A percentile compares a stretch with the other conserved stretches of the same genome.
These are phyloP conservation scores for Hirtodrosophila histrioides DNA, from an alignment of 2,888 invertebrate genomes.

Conservation along the genomic window DNA sequence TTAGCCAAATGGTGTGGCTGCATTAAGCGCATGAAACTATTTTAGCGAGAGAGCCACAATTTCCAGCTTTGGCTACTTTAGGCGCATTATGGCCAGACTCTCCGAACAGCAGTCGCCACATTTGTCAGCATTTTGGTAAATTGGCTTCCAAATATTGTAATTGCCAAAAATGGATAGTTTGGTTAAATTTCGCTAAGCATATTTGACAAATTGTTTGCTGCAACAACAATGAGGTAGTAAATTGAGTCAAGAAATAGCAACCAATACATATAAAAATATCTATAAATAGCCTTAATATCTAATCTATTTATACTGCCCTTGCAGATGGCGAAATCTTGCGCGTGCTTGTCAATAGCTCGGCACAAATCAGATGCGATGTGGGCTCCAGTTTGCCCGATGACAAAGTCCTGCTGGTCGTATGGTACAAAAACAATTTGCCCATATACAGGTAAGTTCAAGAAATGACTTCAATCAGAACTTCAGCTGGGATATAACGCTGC, in stretches of 20 bases:
- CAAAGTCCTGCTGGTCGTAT: conserved; percentile 92
- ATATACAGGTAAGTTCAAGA: conserved; percentile 91
- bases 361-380: conserved; percentile 94
- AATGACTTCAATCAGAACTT: not conserved
- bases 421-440: conserved; percentile 95
- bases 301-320: conserved; percentile 42
- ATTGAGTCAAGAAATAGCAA: conserved; percentile 1
- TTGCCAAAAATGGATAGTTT: not conserved
- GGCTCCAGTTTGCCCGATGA: conserved; percentile 91
- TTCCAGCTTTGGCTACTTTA: conserved; percentile 37
- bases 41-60: conserved; percentile 34
- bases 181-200: too few species aligned
- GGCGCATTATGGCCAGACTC: conserved; percentile 23
- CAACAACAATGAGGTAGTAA: too few species aligned
- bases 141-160: conserved; percentile 2
- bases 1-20: conserved; percentile 59
- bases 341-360: conserved; percentile 89
- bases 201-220: too few species aligned
- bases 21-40: conserved; percentile 38
- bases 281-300: not conserved
- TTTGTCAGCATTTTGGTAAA: conserved; percentile 33
- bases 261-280: not conserved
- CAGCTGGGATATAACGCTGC: not conserved
- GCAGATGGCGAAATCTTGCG: conserved; percentile 84
- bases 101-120: conserved; percentile 26